Conservation (phyloP, 1,140 invertebrate species). For the Metaphire vulgaris region DNA sequence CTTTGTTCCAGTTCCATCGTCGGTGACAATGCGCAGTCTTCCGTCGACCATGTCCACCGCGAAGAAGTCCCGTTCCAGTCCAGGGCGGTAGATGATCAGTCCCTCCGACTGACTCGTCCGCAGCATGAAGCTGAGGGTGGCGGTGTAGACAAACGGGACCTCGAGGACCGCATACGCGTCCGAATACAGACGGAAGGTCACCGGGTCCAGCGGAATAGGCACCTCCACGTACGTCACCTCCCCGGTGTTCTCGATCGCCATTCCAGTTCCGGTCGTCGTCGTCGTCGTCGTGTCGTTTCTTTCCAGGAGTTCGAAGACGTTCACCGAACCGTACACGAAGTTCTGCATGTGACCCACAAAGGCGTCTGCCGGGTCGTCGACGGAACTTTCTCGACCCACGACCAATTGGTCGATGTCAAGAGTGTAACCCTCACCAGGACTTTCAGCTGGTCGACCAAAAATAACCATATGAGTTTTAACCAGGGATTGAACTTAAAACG, state of each 20-base stretch:
- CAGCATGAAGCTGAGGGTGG: conserved; percentile 42
- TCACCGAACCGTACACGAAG: conserved; percentile 34
- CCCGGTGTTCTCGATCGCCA: background rate
- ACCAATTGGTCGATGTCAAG: conserved; percentile 31
- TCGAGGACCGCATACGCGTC: conserved; percentile 34
- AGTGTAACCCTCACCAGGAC: conserved; percentile 32
- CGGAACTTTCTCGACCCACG: conserved; percentile 21
- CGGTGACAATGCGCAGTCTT: conserved; percentile 75
- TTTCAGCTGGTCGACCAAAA: background rate
- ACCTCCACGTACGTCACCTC: background rate
- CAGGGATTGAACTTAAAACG: too few species aligned
- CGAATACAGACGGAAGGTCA: conserved; percentile 34
- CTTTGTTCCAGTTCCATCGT: conserved; percentile 52
- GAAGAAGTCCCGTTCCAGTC: conserved; percentile 70
- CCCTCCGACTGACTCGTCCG: conserved; percentile 64
- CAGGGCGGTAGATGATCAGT: conserved; percentile 65
- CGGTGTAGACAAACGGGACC: conserved; percentile 28
- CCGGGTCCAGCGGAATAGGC: conserved; percentile 28
- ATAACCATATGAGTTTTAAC: background rate
- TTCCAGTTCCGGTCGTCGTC: too few species aligned
- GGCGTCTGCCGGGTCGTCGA: conserved; percentile 23
- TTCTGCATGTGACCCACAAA: conserved; percentile 43
- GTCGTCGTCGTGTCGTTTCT: background rate
- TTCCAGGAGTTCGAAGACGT: conserved; percentile 33
- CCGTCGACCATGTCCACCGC: conserved; percentile 73